Evolutionary conservation across 2,113 vertebrate species (phyloP).

Genomic region (Pachypanchax playfairii): DNA sequence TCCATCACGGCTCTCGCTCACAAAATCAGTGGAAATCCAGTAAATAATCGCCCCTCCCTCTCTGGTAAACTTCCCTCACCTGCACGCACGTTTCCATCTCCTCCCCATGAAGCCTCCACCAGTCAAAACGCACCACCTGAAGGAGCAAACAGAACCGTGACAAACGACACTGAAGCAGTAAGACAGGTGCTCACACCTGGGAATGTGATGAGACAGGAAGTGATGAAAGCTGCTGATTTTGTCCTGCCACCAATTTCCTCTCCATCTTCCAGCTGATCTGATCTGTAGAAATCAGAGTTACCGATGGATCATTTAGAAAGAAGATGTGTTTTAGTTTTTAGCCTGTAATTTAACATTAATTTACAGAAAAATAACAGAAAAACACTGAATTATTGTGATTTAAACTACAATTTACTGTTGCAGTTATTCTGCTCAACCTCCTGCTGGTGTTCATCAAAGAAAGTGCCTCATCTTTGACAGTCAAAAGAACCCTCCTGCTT

Average conservation of each 20-base stretch:
- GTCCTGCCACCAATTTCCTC: slow-evolving; percentile 74
- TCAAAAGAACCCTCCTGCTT: no score
- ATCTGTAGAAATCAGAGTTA: no score
- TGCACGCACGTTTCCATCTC: neutral
- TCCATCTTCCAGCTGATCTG: slow-evolving; percentile 21
- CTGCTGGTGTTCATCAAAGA: no score
- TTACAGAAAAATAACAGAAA: no score
- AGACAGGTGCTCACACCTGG: no score
- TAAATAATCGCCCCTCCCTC: neutral
- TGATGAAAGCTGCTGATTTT: slow-evolving; percentile 57
- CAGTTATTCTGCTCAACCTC: no score
- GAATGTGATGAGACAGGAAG: neutral
- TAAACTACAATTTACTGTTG: no score
- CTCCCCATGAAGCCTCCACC: slow-evolving; percentile 3
- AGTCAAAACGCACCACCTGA: slow-evolving; percentile 2
- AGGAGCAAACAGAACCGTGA: neutral
- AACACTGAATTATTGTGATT: no score
- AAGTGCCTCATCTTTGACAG: no score
- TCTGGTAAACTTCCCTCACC: slow-evolving; percentile 11
- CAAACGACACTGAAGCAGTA: neutral
- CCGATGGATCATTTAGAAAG: no score
- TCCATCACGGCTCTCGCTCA: slow-evolving; percentile 54
- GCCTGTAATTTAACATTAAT: no score
- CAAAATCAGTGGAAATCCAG: slow-evolving; percentile 38
- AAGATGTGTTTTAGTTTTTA: no score